Conservation (phyloP, 1,140 invertebrate genomes). For the Parapsyche elsis region DNA sequence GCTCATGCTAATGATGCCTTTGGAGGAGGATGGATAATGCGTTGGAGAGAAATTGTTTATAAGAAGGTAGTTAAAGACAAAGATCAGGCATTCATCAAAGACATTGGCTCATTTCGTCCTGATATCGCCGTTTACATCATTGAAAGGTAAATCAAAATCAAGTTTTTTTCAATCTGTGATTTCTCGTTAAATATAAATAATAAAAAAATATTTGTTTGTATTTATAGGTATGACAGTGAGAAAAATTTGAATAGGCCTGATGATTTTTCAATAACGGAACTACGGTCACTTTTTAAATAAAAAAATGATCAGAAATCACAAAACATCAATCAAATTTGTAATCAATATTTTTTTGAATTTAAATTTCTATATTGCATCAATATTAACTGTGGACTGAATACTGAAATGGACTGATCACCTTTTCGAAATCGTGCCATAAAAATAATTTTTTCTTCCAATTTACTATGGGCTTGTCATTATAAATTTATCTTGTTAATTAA, state of each 20-base stretch:
- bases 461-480: no score
- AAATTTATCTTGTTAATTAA: no score
- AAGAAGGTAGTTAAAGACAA: constrained; percentile 58
- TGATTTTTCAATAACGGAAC: constrained; percentile 22
- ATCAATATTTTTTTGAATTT: background rate
- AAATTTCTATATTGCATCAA: background rate
- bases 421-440: background rate
- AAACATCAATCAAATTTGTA: no score
- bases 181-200: background rate
- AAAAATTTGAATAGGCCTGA: constrained; percentile 15
- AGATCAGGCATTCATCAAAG: constrained; percentile 44
- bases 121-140: constrained; percentile 62
- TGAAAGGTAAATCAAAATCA: constrained; percentile 57
- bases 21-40: constrained; percentile 54
- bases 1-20: constrained; percentile 55
- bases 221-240: constrained; percentile 44
- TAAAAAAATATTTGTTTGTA: background rate
- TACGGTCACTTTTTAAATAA: constrained; percentile 43
- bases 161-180: background rate
- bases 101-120: constrained; percentile 59
- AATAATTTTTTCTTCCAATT: no score
- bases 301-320: no score
- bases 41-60: constrained; percentile 65
- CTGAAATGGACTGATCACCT: background rate
- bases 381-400: no score